Percentiles rank a stretch among this genome's conserved stretches.
phyloP scores from a whole-genome alignment of 2,113 vertebrate species.

The Cisticola juncidis region DNA sequence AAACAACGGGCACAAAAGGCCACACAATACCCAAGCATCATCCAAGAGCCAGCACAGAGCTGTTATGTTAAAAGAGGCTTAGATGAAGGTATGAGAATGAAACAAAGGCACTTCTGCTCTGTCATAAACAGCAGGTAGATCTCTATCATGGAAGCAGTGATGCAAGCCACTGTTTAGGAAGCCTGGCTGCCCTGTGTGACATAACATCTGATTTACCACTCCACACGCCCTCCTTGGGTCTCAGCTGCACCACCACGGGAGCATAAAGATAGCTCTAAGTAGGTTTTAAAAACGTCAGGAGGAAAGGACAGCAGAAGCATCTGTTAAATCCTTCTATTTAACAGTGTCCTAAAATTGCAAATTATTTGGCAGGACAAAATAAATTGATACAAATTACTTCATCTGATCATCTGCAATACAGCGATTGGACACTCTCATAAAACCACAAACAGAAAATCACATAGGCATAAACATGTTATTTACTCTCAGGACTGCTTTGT shows the following conservation, averaged over 20 bases:
- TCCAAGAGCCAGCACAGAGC: background rate
- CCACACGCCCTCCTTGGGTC: background rate
- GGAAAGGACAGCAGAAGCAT: background rate
- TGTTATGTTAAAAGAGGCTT: background rate
- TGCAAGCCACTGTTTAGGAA: background rate
- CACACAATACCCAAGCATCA: background rate
- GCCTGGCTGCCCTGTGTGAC: background rate
- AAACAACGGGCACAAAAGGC: background rate
- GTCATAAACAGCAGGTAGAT: background rate
- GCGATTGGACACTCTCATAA: background rate
- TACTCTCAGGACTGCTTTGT: background rate
- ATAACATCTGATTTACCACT: background rate
- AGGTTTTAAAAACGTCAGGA: background rate
- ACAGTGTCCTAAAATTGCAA: background rate
- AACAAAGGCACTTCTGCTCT: background rate
- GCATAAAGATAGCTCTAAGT: background rate
- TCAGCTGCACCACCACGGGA: background rate
- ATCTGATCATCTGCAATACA: background rate
- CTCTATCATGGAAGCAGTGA: background rate
- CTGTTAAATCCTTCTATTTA: background rate
- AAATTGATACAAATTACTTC: background rate
- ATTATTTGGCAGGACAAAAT: background rate
- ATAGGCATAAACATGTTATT: background rate
- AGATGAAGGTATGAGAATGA: background rate
- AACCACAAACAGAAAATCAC: background rate